Evolutionary conservation across 1,140 invertebrate genomes (phyloP), one percentile per base, ranked within the genome.

Genomic region (Diabrotica undecimpunctata): DNA sequence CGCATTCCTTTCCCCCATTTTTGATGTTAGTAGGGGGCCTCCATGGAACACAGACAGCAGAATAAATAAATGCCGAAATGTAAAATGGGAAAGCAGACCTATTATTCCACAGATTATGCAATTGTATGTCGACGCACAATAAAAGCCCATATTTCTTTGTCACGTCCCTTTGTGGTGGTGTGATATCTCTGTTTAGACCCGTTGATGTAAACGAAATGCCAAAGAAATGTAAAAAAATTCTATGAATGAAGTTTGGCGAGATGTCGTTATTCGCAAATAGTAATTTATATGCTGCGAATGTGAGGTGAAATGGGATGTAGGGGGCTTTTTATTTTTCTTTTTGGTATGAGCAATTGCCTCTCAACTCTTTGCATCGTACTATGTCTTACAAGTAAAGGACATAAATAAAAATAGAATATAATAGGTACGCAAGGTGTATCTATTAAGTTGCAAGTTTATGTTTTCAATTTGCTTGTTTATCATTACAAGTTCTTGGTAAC

Each of bases 111-210:
- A 72, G 69, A 72, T 72, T 72, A 72, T 71, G 70, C 71, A 72
- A 72, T 72, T 72, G 71, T 72, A 66, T 67, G 69, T 72, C 71
- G 71, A 69, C 71, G 67, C 64, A 72, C 71, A 72, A 72, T 72
- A 71, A 68, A 69, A 58, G 64, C 50, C 59, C 55, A 72, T 72
- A 64, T 69, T 69, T 72, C 69, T 69, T 70, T 71, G 69, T 72
- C 69, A 68, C 62, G 50, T 54, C 54, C 62, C 65, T 65, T 72
- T 72, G 71, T 72, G 60, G 69, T 67, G 63, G 67, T 66, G 67
- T 71, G 71, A 72, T 72, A 71, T 72, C 71, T 72, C 67, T 72
- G 67, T 72, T 72, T 69, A 65, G 57, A 36, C 46, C 53, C 56
- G 46, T 61, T 58, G 68, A 65, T 71, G 64, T 65, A 69, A 72